Evolutionary conservation across 2,113 vertebrate genomes (phyloP).

Genomic region (Anolis sagrei): DNA sequence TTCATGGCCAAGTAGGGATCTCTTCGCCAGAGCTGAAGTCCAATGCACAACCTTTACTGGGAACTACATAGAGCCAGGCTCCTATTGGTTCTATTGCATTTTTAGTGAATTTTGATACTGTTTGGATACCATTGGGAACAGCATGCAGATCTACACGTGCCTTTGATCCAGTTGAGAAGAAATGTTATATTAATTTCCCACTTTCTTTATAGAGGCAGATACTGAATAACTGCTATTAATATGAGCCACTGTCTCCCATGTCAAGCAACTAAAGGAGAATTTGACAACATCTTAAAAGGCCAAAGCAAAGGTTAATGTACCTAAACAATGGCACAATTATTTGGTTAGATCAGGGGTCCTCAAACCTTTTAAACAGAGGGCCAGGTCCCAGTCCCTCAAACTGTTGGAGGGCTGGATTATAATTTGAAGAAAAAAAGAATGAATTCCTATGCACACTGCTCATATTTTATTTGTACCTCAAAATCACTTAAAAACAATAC

Average conservation of each 20-base stretch:
- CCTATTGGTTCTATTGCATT: too few species aligned
- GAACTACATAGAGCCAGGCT: too few species aligned
- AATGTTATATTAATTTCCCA: not conserved
- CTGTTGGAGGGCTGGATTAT: too few species aligned
- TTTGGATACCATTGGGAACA: not conserved
- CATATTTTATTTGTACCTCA: too few species aligned
- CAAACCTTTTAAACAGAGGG: too few species aligned
- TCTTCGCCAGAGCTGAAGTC: too few species aligned
- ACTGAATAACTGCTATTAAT: not conserved
- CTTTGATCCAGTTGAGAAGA: not conserved
- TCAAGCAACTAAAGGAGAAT: not conserved
- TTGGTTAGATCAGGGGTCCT: not conserved
- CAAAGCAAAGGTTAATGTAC: not conserved
- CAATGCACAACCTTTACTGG: too few species aligned
- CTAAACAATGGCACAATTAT: not conserved
- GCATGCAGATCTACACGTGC: not conserved
- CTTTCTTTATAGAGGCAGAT: not conserved
- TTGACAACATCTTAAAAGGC: not conserved
- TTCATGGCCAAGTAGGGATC: too few species aligned
- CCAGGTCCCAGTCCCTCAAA: too few species aligned
- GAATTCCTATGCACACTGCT: too few species aligned
- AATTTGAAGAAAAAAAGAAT: too few species aligned
- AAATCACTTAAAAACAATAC: too few species aligned
- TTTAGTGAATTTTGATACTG: not conserved
- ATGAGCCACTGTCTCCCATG: not conserved